Conservation (phyloP, 2,113 vertebrate species). For the Myodes glareolus region DNA sequence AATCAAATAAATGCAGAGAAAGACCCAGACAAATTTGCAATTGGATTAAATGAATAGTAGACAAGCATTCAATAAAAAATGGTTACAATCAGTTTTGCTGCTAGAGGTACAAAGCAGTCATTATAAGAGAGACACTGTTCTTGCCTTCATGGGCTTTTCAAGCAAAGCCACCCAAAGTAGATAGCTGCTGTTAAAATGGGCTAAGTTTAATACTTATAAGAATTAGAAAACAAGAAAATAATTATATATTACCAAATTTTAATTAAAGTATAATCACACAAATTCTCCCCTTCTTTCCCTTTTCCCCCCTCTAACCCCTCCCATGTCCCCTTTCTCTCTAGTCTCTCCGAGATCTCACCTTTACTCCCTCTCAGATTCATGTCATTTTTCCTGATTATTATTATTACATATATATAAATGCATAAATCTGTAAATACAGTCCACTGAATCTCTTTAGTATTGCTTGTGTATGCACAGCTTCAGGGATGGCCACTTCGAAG, state of each 20-base stretch:
- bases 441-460: background rate
- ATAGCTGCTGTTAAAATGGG: background rate
- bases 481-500: background rate
- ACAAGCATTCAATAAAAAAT: background rate
- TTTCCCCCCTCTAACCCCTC: background rate
- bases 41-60: background rate
- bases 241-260: background rate
- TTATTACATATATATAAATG: background rate
- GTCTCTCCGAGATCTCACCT: too few species aligned
- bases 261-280: background rate
- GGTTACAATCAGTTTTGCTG: background rate
- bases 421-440: background rate
- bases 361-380: background rate
- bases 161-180: background rate
- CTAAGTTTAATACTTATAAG: background rate
- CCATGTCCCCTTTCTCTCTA: background rate
- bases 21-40: background rate
- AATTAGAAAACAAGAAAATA: background rate
- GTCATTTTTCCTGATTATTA: background rate
- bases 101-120: background rate
- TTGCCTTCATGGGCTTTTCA: background rate
- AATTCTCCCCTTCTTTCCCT: background rate
- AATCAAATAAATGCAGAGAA: constrained; percentile 31
- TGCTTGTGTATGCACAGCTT: background rate
- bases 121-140: background rate